phyloP scores from a whole-genome alignment of 2,888 invertebrate genomes.

The Tetheella fluctuosa region DNA sequence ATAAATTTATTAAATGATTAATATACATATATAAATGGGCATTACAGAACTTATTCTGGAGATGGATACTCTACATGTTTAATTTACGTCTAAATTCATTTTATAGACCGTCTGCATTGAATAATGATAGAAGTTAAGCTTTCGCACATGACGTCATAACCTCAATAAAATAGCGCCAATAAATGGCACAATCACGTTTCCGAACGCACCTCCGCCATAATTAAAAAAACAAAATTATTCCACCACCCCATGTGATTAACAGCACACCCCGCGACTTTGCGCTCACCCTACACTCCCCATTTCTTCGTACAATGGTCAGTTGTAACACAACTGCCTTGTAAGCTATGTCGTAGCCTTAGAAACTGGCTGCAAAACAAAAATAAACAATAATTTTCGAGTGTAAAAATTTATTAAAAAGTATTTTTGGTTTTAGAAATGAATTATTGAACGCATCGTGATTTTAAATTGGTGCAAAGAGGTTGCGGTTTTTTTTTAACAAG shows the following conservation, averaged over 20 bases:
- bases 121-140: background rate
- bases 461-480: background rate
- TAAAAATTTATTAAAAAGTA: slow-evolving; percentile 12
- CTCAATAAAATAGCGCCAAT: slow-evolving; percentile 51
- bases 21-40: too few relatives aligned
- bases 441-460: background rate
- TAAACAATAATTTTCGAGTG: slow-evolving; percentile 61
- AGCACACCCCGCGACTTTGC: slow-evolving; percentile 47
- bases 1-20: too few relatives aligned
- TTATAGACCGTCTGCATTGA: too few relatives aligned
- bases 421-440: background rate
- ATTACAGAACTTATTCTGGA: too few relatives aligned
- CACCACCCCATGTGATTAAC: slow-evolving; percentile 75
- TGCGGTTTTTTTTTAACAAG: slow-evolving; percentile 14
- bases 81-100: too few relatives aligned
- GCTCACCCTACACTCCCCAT: slow-evolving; percentile 49
- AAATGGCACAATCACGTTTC: slow-evolving; percentile 56
- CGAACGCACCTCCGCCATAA: slow-evolving; percentile 74
- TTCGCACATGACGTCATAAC: slow-evolving; percentile 45
- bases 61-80: too few relatives aligned
- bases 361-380: slow-evolving; percentile 79
- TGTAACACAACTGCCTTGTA: slow-evolving; percentile 68
- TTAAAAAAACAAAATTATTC: slow-evolving; percentile 82
- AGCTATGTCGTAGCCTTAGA: slow-evolving; percentile 78
- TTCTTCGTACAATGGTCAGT: slow-evolving; percentile 80